These are phyloP conservation scores for Cerastis rubricosa DNA, from an alignment of 2,888 invertebrate species.

Conservation along the genomic window DNA sequence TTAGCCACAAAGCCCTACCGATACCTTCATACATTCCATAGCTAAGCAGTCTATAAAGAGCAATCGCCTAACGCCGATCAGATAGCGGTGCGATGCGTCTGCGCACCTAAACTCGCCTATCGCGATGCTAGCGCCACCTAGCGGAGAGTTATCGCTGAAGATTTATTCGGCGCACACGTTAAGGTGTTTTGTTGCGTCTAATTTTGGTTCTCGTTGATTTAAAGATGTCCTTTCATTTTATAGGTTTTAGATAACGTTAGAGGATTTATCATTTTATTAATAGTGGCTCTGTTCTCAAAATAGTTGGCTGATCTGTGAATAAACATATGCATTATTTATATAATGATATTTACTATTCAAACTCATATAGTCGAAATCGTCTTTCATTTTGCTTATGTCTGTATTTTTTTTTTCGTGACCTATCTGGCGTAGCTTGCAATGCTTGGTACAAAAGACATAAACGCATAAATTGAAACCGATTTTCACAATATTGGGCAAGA, in stretches of 20 bases:
- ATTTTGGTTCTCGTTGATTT: constrained; percentile 69
- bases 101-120: constrained; percentile 73
- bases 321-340: background rate
- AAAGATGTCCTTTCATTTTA: constrained; percentile 42
- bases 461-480: background rate
- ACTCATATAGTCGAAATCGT: background rate
- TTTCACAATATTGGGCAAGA: background rate
- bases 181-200: constrained; percentile 67
- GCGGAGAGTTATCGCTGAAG: constrained; percentile 77
- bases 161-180: constrained; percentile 79
- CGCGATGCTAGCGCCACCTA: constrained; percentile 80
- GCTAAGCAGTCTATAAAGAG: constrained; percentile 69
- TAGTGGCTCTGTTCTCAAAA: background rate
- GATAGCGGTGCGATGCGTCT: constrained; percentile 69
- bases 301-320: background rate
- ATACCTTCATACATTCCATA: constrained; percentile 43
- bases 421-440: background rate
- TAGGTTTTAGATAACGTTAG: constrained; percentile 17
- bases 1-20: background rate
- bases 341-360: background rate
- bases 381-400: background rate
- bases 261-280: background rate
- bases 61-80: constrained; percentile 72
- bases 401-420: background rate
- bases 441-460: background rate